Base-by-base conservation (phyloP, 2,113 vertebrate genomes). In the Amphiprion percula region DNA sequence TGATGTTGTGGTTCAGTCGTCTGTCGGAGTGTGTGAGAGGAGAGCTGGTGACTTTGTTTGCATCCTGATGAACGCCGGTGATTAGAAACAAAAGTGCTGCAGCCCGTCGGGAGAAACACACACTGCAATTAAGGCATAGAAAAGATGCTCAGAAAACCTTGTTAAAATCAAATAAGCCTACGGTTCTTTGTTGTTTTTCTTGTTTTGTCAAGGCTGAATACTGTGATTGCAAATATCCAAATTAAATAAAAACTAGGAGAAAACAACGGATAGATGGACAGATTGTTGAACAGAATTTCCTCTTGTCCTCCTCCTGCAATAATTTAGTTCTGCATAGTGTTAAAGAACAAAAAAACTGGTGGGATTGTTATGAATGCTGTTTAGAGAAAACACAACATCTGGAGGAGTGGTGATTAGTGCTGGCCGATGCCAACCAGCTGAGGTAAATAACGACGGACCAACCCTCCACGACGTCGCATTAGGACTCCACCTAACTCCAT, bases 81-180 rank as follows among this genome's bases (percentile, higher is more conserved):
- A 90, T 91, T 86, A 89, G 77, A 82, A 90, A 92, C 82, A 91
- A 77, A 89, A 85, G 83, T 74, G 79, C 41, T 54, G 75, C 85
- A 62, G 71, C 77, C 87, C 72, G 64, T 84, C 67, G 19, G 74
- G 88, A 88, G 85, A 88, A 89, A 90, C 88, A 74, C 88, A 91
- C 80, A 82, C 82, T 78, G 83, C 85, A 93, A 93, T 91, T 91
- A 94, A 61, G 61, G 59, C 47, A 26, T 77, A 82, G 78, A 77
- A 80, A 88, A 83, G 79, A 86, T 80, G 84, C 79, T 86, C 77
- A 55, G 52, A 71, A 87, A 93, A 89, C 77, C 85, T 82, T 77
- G 85, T 92, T 91, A 90, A 89, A 92, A 88, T 90, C 80, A 82
- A 92, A 90, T 83, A 86, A 89, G 82, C 87, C 73, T 47, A 67